Base-by-base conservation (phyloP, 2,888 invertebrate species). In the Drosophila picticornis region DNA sequence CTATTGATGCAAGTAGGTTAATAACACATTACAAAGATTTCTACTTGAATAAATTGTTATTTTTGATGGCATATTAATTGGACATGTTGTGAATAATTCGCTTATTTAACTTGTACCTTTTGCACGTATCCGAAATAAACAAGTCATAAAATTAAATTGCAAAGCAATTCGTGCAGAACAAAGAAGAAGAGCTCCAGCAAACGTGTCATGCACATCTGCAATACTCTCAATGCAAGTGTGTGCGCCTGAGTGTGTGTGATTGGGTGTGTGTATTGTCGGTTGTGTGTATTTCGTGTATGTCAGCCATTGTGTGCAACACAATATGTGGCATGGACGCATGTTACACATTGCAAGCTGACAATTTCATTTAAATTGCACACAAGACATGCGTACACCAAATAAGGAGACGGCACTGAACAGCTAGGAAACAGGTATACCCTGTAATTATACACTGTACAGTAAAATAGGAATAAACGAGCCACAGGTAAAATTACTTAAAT, bases 291-390 rank as follows among this genome's bases (percentile, higher is more conserved):
- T 27, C n/a, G 66, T 66, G 56, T 82, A 59, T 71, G 85, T 59
- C 83, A 72, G 77, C 65, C 69, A 85, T 85, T 86, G 89, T 83
- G 65, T 76, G 76, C 75, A 61, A 74, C 77, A 84, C 83, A 90
- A 87, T 87, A 90, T 87, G 90, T 90, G 88, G 90, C 90, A 62
- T 68, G 75, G 86, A 76, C 78, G 75, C 88, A 88, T 87, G 86
- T 90, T 90, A 74, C 88, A 88, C 88, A 90, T 87, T 83, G 84
- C 89, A 90, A 88, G 86, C 90, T 87, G 86, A 87, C 90, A 87
- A 90, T 88, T 90, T 90, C 88, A 87, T 88, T 87, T 90, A 88
- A 87, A 90, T 90, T 83, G 72, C 87, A 90, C 75, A 57, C 84
- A 83, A 82, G 83, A 83, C 81, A 88, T 68, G 68, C 64, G 58